Evolutionary conservation across 2,113 vertebrate species (phyloP).

Genomic region (Cricetomys ansorgei): DNA sequence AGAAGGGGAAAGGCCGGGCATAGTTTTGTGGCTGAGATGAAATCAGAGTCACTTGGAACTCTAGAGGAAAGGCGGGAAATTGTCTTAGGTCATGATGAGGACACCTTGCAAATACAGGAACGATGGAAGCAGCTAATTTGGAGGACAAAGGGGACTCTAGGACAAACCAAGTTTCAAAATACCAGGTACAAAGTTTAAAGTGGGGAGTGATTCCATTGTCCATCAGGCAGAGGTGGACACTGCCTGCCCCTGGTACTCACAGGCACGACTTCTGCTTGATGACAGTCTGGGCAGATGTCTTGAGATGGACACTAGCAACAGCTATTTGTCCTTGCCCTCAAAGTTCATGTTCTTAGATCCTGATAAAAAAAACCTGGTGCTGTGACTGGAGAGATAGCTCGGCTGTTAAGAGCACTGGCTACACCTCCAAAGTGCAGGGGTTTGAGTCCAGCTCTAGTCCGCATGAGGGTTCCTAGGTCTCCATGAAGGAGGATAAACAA

Average conservation of each 20-base stretch:
- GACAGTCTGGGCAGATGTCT: neutral
- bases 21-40: conserved; percentile 17
- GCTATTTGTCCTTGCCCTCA: neutral
- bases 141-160: neutral
- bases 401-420: fast-evolving
- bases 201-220: neutral
- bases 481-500: no score
- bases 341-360: neutral
- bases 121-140: neutral
- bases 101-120: neutral
- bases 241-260: neutral
- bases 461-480: no score
- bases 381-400: neutral
- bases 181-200: neutral
- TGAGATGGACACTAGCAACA: neutral
- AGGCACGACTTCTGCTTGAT: neutral
- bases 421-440: no score
- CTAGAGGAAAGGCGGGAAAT: neutral
- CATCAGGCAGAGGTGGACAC: neutral
- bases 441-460: no score
- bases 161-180: neutral
- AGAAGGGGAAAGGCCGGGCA: neutral
- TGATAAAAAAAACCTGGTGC: neutral
- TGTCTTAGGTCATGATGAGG: neutral
- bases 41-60: conserved; percentile 21